Evolutionary conservation across 2,797 vertebrate species (phyloP), one percentile per base, ranked within the genome.

Genomic region (Channa striata): DNA sequence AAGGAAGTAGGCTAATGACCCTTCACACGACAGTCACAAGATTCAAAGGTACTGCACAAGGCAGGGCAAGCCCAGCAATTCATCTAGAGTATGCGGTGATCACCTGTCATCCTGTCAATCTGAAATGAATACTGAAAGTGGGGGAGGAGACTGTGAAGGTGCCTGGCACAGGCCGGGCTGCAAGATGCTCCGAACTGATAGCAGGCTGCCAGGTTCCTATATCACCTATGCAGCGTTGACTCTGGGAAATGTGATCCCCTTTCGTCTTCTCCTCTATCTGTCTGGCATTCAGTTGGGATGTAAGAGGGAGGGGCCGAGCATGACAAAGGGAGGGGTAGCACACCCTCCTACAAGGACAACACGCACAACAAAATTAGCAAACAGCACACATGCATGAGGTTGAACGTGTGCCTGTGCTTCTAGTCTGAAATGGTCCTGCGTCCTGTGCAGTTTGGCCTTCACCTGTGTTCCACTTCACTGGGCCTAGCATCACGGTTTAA

Each of bases 321-420:
- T 50, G 50, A 46, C 68, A 33, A 37, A 30, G 43, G 60, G 74
- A 74, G 73, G 77, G 61, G 68, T 6, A 21, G 72, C 44, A 51
- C 74, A 82, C 84, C 73, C 82, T 73, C 52, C 57, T 49, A 72
- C 79, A 84, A 89, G 88, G 84, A 84, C 81, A 84, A 78, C 72
- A 49, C 19, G 43, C 16, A 19, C 39, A 37, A 80, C 59, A 52
- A 58, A 57, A 77, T 88, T 80, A 73, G 65, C 50, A 79, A 72
- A 73, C 78, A 16, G 44, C 1, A 17, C 73, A 59, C 44, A 52
- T 57, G 33, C 39, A 6, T 47, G 46, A 34, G 66, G 9, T 25
- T 48, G 12, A 2, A 4, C 34, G 47, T 30, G 25, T 42, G 51
- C 19, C 11, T 20, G 66, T 37, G 52, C 51, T 62, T 10, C 37